A percentile compares a stretch with the other conserved stretches of the same genome.
Conservation (phyloP, 2,888 invertebrate genomes). For the Congeria kusceri region DNA sequence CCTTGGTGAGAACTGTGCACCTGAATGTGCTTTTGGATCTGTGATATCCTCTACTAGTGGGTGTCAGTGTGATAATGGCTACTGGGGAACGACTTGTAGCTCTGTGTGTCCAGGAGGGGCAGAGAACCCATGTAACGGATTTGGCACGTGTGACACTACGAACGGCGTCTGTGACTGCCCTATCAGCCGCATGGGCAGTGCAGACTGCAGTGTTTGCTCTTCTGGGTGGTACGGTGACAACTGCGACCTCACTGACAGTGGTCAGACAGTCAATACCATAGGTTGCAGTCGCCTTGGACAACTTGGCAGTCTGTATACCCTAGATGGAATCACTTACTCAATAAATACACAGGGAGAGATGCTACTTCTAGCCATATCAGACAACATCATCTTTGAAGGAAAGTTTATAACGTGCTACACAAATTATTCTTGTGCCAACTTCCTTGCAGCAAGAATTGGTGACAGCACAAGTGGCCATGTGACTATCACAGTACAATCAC, state of each 20-base stretch:
- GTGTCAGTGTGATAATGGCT: slow-evolving; percentile 67
- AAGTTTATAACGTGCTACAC: slow-evolving; percentile 73
- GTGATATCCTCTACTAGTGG: slow-evolving; percentile 32
- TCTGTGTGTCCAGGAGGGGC: slow-evolving; percentile 73
- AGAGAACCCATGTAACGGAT: slow-evolving; percentile 68
- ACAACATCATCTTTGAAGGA: slow-evolving; percentile 66
- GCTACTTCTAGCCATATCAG: slow-evolving; percentile 62
- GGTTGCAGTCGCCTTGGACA: slow-evolving; percentile 50
- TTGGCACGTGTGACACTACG: slow-evolving; percentile 68
- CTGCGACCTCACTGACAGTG: slow-evolving; percentile 66
- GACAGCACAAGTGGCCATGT: slow-evolving; percentile 63
- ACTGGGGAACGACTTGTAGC: slow-evolving; percentile 68
- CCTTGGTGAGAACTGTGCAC: slow-evolving; percentile 56
- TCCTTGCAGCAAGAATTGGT: slow-evolving; percentile 68
- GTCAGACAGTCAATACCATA: slow-evolving; percentile 1
- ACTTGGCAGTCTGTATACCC: slow-evolving; percentile 65
- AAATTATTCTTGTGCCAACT: slow-evolving; percentile 70
- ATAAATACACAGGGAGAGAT: slow-evolving; percentile 63
- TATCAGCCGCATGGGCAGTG: slow-evolving; percentile 59
- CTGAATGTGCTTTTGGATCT: slow-evolving; percentile 59
- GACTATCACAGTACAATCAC: slow-evolving; percentile 62
- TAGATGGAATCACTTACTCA: slow-evolving; percentile 67
- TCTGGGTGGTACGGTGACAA: slow-evolving; percentile 68
- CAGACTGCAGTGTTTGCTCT: slow-evolving; percentile 69
- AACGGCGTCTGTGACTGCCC: slow-evolving; percentile 72